Conservation (phyloP, 2,113 vertebrate species). For the Menidia beryllina region DNA sequence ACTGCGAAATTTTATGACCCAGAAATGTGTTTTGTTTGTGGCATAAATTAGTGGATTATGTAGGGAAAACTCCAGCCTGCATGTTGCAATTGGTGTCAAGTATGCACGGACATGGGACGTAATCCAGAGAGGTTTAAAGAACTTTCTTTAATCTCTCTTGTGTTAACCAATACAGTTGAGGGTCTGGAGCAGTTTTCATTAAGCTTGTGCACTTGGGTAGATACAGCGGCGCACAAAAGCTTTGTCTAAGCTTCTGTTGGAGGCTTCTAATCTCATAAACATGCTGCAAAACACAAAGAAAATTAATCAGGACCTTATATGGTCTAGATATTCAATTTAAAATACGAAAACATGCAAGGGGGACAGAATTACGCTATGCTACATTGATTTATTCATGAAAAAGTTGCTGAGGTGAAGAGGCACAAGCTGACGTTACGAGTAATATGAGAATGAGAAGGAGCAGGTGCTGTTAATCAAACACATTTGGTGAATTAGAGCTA, state of each 20-base stretch:
- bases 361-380: too few species aligned
- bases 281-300: too few species aligned
- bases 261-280: conserved; percentile 15
- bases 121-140: conserved; percentile 55
- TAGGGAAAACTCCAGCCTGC: conserved; percentile 35
- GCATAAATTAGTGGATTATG: conserved; percentile 62
- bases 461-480: too few species aligned
- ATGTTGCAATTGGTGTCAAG: conserved; percentile 27
- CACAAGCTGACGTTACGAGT: neutral
- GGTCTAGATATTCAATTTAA: too few species aligned
- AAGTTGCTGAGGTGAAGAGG: neutral
- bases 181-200: conserved; percentile 53
- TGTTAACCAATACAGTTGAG: conserved; percentile 29
- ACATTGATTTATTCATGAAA: neutral
- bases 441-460: too few species aligned
- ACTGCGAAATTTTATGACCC: conserved; percentile 64
- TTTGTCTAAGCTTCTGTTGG: conserved; percentile 31
- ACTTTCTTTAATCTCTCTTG: conserved; percentile 52
- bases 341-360: too few species aligned
- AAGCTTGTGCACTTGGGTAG: conserved; percentile 48
- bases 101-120: conserved; percentile 42
- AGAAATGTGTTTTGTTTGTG: conserved; percentile 72
- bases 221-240: conserved; percentile 46
- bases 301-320: too few species aligned
- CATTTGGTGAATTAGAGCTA: neutral